These are phyloP conservation scores for Tympanuchus pallidicinctus DNA, from an alignment of 2,113 vertebrate species.

Conservation along the genomic window DNA sequence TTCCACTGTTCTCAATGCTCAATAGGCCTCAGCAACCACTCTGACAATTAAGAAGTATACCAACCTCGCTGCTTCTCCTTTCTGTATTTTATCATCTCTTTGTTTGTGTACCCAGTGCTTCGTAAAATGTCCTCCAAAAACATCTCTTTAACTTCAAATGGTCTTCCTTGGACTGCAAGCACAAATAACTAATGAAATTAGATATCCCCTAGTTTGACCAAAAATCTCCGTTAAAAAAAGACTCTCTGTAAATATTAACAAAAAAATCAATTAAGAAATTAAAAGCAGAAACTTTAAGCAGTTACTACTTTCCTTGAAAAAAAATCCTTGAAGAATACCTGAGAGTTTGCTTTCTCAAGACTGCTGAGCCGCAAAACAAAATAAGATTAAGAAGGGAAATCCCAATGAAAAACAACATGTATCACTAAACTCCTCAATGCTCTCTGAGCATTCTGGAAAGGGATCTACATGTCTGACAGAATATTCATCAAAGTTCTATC, in stretches of 20 bases:
- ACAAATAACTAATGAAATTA: not conserved
- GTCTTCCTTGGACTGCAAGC: constrained; percentile 87
- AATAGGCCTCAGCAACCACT: accelerated
- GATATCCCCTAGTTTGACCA: not conserved
- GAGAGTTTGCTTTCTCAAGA: not conserved
- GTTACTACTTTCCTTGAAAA: not conserved
- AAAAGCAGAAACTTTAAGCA: not conserved
- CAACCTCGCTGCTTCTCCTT: constrained; percentile 89
- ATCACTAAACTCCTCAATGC: not conserved
- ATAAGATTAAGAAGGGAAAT: not conserved
- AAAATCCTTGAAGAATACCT: not conserved
- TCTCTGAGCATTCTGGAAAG: not conserved
- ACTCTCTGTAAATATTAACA: not conserved
- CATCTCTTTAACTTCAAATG: constrained; percentile 92
- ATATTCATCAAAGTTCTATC: not conserved
- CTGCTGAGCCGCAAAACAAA: not conserved
- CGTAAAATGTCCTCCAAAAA: constrained; percentile 94
- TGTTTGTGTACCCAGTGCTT: constrained; percentile 87
- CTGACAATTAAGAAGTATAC: not conserved
- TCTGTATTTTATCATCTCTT: constrained; percentile 86
- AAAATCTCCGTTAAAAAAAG: not conserved
- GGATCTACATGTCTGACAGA: not conserved
- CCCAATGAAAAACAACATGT: no score
- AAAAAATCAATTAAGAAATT: not conserved
- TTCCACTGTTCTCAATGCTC: not conserved